phyloP scores from a whole-genome alignment of 2,113 vertebrate species.

The Indicator maculatus region DNA sequence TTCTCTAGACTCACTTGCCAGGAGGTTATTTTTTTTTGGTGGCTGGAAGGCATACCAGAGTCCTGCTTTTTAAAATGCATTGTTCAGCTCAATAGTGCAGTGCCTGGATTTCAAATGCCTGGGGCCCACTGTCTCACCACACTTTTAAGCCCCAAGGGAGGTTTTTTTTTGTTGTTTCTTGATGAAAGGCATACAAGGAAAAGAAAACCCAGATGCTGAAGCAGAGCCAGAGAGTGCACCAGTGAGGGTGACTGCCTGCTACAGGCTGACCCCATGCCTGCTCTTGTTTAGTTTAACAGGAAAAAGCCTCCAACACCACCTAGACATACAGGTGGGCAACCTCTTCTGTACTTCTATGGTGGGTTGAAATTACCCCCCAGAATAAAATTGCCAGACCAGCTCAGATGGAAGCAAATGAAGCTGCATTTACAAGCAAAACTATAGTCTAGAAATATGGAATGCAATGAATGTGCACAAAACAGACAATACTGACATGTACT shows the following conservation, averaged over 20 bases:
- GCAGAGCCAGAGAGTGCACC: fast-evolving
- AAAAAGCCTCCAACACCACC: neutral
- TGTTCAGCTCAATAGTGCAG: neutral
- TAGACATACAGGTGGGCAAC: neutral
- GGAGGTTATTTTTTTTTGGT: neutral
- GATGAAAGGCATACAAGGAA: neutral
- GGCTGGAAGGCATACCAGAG: neutral
- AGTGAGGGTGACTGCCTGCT: neutral
- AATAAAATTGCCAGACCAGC: too few relatives aligned
- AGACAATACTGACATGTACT: too few relatives aligned
- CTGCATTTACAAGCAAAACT: too few relatives aligned
- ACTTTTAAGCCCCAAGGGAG: neutral
- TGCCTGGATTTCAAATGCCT: neutral
- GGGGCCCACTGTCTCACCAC: neutral
- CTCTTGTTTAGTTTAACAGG: neutral
- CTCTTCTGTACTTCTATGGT: neutral
- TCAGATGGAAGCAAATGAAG: too few relatives aligned
- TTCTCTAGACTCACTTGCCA: neutral
- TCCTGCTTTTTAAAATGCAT: neutral
- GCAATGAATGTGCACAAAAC: too few relatives aligned
- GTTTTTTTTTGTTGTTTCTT: neutral
- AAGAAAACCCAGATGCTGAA: neutral
- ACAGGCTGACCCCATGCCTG: neutral
- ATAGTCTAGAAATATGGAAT: too few relatives aligned
- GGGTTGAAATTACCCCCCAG: too few relatives aligned